Base-by-base conservation (phyloP, 2,113 vertebrate species). In the Glaucidium brasilianum region DNA sequence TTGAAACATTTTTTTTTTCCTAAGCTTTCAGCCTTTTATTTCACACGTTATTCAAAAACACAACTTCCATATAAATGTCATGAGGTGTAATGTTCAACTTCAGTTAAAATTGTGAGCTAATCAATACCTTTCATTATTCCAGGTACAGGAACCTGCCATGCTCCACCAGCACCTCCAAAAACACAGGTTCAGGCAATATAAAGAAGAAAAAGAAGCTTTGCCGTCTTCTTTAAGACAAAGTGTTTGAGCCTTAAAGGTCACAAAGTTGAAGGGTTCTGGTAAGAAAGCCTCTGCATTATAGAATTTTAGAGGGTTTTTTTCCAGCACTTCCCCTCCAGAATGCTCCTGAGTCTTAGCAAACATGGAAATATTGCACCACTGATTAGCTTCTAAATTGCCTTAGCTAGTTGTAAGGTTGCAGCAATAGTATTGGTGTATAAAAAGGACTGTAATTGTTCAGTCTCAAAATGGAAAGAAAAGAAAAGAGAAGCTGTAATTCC, bases 1-100 rank as follows among this genome's bases (percentile, higher is more conserved):
- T 62, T 66, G 59, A 74, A 90, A 74, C 6, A 30, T 47, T 32
- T 25, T 66, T 35, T 53, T 45, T 58, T 77, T 26, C 4, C 20
- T 37, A 76, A 49, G 19, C 30, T 64, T 80, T 30, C 60, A 90
- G n/a, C 14, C 6, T 92, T 83, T 52, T 83, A 41, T 85, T 87
- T 82, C 2, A 13, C 39, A 22, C 0, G 0, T 52, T 47, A 52
- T 53, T 76, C 3, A 43, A 50, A 74, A 84, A 5, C 30, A 77
- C 23, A 34, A 7, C 26, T 84, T 82, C 26, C 47, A 30, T 76
- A 62, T 18, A 41, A 90, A 66, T 59, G 11, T 35, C 35, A 64
- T 32, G 16, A 63, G 20, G 32, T 39, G 14, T 63, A 63, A 59
- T 35, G 30, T 56, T 80, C 60, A 72, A 32, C 34, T 86, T 88